A percentile compares a stretch with the other conserved stretches of the same genome.
phyloP scores from a whole-genome alignment of 2,113 vertebrate species.

The Microtus ochrogaster region DNA sequence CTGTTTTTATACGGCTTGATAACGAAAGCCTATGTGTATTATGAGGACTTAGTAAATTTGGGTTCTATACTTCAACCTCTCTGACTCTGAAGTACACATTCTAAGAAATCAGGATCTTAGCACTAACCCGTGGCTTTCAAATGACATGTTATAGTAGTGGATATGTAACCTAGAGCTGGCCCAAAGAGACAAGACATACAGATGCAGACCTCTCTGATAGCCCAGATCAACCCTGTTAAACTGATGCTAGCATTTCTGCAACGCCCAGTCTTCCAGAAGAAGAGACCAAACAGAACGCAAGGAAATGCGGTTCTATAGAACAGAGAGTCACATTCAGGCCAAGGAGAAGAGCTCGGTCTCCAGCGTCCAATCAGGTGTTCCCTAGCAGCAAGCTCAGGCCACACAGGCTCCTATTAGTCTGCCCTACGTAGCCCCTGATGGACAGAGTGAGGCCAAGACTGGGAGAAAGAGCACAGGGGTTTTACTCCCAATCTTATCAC shows the following conservation, averaged over 20 bases:
- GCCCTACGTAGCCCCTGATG: not conserved
- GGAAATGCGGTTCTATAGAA: not conserved
- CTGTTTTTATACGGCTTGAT: not conserved
- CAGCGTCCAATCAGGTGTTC: not conserved
- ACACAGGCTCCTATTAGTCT: not conserved
- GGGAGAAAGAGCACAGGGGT: not conserved
- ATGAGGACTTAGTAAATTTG: not conserved
- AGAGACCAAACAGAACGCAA: constrained; percentile 17
- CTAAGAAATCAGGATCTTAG: not conserved
- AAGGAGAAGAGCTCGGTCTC: not conserved
- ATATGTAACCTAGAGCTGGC: not conserved
- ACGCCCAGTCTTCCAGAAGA: not conserved
- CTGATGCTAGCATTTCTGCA: not conserved
- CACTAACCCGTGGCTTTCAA: not conserved
- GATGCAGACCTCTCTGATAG: not conserved
- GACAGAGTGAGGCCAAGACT: not conserved
- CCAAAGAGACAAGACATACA: not conserved
- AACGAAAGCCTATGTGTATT: not conserved
- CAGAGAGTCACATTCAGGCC: not conserved
- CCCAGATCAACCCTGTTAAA: too few relatives aligned
- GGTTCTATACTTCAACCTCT: not conserved
- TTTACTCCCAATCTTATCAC: not conserved
- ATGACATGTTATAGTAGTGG: not conserved
- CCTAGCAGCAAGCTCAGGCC: fast-evolving
- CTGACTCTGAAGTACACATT: not conserved